Base-by-base conservation (phyloP, 1,140 invertebrate genomes). In the Microplitis mediator region DNA sequence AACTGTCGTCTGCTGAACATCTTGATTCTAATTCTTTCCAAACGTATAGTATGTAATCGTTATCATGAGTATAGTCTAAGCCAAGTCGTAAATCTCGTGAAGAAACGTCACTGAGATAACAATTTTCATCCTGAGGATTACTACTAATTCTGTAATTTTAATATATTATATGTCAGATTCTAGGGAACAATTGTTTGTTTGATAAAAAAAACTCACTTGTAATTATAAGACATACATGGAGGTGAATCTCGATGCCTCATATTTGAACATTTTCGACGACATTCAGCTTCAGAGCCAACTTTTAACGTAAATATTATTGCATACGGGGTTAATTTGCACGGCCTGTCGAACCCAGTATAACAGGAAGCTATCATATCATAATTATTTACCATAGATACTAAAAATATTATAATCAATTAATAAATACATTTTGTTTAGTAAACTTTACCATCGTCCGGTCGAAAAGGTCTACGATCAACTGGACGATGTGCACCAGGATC, bases 171-270 rank as follows among this genome's bases (percentile, higher is more conserved):
- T 23, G 23, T 23, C 23, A 23, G 23, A n/a, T 23, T 23, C 23
- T 23, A 23, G 23, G 2, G 2, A 23, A 23, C 23, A 23, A 23
- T 2, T 45, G 3, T 45, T 11, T 9, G 5, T 11, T 11, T 9
- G 11, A 45, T 39, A 6, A 6, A 45, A 45, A 39, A 39, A 45
- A 45, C 6, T 45, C 58, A 85, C 84, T 89, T 91, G 79, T 88
- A 94, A 77, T 92, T 93, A 69, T 92, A 91, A 23, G 92, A 91
- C 75, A 92, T 90, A 75, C 93, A 94, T 74, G 90, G 89, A 70
- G 92, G 91, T 0, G 88, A 85, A 1, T 90, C 90, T 2, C 58
- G 61, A 51, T 89, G 85, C 64, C 91, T 82, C 63, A 88, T 88
- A 35, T 81, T 86, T 14, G 90, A 89, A 78, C 93, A 95, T 58